Evolutionary conservation across 2,113 vertebrate genomes (phyloP).

Genomic region (Casuarius casuarius): DNA sequence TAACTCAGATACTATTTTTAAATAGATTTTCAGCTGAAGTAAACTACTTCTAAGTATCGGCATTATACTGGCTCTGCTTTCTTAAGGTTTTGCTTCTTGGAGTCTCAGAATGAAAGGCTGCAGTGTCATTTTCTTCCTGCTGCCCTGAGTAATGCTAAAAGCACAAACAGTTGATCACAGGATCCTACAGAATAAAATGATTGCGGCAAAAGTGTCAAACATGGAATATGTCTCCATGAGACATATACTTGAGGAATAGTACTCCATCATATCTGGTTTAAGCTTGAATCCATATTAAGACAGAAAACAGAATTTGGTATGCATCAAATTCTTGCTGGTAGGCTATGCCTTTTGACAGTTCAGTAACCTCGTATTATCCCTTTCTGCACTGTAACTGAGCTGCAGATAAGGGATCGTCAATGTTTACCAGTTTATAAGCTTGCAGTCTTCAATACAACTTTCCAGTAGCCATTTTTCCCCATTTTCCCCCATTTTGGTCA

Average conservation of each 20-base stretch:
- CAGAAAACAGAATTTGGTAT: background rate
- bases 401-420: background rate
- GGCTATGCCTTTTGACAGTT: background rate
- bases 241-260: background rate
- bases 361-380: background rate
- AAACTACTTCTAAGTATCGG: slow-evolving; percentile 12
- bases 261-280: background rate
- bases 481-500: background rate
- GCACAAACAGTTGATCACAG: background rate
- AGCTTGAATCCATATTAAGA: background rate
- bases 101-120: background rate
- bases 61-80: background rate
- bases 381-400: background rate
- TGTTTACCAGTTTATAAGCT: background rate
- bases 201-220: background rate
- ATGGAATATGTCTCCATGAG: background rate
- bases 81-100: background rate
- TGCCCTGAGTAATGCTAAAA: slow-evolving; percentile 5
- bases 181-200: background rate
- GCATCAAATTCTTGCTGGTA: background rate
- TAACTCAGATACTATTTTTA: slow-evolving; percentile 12
- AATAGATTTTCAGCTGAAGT: background rate
- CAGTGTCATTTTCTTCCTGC: slow-evolving; percentile 21
- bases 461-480: background rate
- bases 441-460: background rate